Conservation (phyloP, 2,797 vertebrate species). For the Poecilia gillii region DNA sequence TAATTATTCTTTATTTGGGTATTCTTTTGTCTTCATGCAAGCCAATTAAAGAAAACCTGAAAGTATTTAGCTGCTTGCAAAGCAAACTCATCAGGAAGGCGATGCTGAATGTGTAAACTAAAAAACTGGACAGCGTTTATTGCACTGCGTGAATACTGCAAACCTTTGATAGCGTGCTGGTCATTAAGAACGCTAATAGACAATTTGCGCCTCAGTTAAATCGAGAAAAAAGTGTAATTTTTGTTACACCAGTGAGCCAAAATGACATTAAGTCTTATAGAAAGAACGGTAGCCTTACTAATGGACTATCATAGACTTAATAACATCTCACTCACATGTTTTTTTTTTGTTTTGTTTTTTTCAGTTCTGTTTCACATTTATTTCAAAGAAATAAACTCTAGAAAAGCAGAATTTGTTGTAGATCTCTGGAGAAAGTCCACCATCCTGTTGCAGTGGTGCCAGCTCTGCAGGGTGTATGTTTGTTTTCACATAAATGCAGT, state of each 20-base stretch:
- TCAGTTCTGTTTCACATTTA: not conserved
- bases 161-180: slow-evolving; percentile 15
- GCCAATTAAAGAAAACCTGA: not conserved
- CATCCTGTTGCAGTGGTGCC: not conserved
- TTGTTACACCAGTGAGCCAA: slow-evolving; percentile 1
- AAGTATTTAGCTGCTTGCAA: not conserved
- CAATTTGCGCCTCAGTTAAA: not conserved
- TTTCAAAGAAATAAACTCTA: not conserved
- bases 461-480: not conserved
- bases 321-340: not conserved
- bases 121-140: not conserved
- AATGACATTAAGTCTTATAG: slow-evolving; percentile 1
- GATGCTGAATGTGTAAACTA: not conserved
- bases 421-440: not conserved
- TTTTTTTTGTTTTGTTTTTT: slow-evolving; percentile 3
- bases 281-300: not conserved
- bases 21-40: not conserved
- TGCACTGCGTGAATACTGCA: not conserved
- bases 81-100: not conserved
- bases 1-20: not conserved
- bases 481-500: slow-evolving; percentile 9
- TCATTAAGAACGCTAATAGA: slow-evolving; percentile 5
- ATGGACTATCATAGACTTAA: not conserved
- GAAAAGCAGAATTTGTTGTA: not conserved
- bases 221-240: slow-evolving; percentile 1